phyloP scores from a whole-genome alignment of 2,113 vertebrate genomes.

The Istiophorus platypterus region DNA sequence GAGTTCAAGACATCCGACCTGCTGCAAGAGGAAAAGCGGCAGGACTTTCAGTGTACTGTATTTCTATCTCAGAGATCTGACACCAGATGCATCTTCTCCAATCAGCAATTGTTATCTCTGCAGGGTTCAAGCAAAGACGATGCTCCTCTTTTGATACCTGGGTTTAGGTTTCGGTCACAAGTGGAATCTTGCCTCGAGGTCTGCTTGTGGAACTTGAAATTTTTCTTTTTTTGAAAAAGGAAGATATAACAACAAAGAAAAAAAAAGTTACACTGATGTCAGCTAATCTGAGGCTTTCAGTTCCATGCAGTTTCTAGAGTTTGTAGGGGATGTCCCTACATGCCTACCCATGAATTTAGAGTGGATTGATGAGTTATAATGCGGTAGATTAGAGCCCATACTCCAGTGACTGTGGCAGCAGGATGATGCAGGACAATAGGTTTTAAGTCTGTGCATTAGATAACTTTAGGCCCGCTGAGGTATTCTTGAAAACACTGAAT shows the following conservation, averaged over 20 bases:
- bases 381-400: constrained; percentile 17
- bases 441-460: not conserved
- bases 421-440: not conserved
- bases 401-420: not conserved
- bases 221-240: constrained; percentile 41
- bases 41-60: constrained; percentile 34
- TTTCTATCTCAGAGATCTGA: constrained; percentile 46
- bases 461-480: not conserved
- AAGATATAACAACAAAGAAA: not conserved
- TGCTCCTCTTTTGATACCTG: constrained; percentile 52
- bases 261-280: constrained; percentile 70
- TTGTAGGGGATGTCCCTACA: constrained; percentile 52
- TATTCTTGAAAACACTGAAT: constrained; percentile 24
- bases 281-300: constrained; percentile 68
- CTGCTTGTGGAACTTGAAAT: constrained; percentile 36
- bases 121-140: constrained; percentile 59
- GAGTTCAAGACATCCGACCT: constrained; percentile 32
- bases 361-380: constrained; percentile 8
- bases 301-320: constrained; percentile 44
- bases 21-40: constrained; percentile 9
- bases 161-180: constrained; percentile 52
- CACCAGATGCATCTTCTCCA: constrained; percentile 33
- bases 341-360: constrained; percentile 24
- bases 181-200: constrained; percentile 26
- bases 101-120: constrained; percentile 50